phyloP scores from a whole-genome alignment of 2,113 vertebrate species.

The Larimichthys polyactis region DNA sequence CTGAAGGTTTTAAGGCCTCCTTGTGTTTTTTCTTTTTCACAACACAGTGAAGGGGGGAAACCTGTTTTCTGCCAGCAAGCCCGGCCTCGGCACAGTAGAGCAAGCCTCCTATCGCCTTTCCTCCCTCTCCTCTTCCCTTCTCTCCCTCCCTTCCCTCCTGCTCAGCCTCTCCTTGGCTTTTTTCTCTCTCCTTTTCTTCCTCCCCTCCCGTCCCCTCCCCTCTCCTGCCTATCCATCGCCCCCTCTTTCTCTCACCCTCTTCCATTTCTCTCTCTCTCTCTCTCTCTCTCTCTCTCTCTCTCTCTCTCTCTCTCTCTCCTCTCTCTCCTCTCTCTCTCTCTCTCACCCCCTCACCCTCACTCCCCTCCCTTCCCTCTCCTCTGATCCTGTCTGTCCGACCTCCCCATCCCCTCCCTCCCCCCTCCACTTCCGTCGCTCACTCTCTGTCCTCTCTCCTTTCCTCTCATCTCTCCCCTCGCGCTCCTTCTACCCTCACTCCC shows the following conservation, averaged over 20 bases:
- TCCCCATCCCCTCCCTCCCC: constrained; percentile 49
- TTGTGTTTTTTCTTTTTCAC: constrained; percentile 13
- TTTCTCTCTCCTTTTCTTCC: constrained; percentile 24
- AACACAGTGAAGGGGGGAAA: constrained; percentile 37
- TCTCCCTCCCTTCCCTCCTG: constrained; percentile 58
- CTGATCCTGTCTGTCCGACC: constrained; percentile 54
- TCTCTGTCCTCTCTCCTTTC: constrained; percentile 42
- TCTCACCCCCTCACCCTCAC: constrained; percentile 7
- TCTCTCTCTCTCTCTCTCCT: constrained; percentile 18
- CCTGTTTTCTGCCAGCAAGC: constrained; percentile 60
- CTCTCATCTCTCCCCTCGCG: constrained; percentile 54
- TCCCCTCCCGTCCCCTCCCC: constrained; percentile 25
- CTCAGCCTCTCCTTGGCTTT: constrained; percentile 51
- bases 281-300: constrained; percentile 5
- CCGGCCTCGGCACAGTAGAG: constrained; percentile 24
- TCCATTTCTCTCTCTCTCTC: constrained; percentile 22
- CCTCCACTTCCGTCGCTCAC: constrained; percentile 52
- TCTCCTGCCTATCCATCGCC: constrained; percentile 30
- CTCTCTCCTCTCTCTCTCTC: constrained; percentile 20
- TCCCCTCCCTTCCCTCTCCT: constrained; percentile 28
- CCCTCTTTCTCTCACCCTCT: constrained; percentile 56
- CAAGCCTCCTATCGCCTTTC: constrained; percentile 58
- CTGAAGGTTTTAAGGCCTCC: constrained; percentile 38
- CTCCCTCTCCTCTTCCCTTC: constrained; percentile 58
- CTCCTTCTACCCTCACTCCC: constrained; percentile 26